These are phyloP conservation scores for Numenius arquata DNA, from an alignment of 2,113 vertebrate species.

Conservation along the genomic window DNA sequence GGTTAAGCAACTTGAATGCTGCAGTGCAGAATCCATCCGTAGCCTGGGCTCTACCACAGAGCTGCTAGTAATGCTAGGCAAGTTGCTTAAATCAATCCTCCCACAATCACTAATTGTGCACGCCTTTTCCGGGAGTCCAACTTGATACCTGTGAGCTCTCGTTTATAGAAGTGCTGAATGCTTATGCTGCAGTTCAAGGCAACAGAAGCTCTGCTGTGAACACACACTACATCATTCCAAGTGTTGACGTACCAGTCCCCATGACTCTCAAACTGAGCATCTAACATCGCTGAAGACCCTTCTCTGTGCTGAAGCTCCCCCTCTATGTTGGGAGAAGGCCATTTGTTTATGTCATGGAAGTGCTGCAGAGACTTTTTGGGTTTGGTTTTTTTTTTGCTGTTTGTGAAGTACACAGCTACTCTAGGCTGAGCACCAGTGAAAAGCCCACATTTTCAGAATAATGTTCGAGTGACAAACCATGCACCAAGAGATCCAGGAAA, in stretches of 20 bases:
- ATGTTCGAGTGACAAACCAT: background rate
- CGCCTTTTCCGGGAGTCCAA: background rate
- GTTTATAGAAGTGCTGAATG: background rate
- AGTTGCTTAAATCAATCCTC: background rate
- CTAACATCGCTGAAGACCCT: background rate
- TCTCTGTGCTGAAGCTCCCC: background rate
- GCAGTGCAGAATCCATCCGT: background rate
- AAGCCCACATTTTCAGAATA: background rate
- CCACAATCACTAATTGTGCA: background rate
- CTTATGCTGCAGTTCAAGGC: background rate
- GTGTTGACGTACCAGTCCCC: accelerated
- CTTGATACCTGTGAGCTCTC: background rate
- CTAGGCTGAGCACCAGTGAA: background rate
- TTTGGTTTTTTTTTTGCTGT: background rate
- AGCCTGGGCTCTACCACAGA: background rate
- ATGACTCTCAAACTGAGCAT: background rate
- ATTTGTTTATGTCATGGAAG: background rate
- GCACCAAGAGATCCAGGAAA: background rate
- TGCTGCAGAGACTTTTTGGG: background rate
- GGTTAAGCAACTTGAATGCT: background rate
- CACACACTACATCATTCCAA: accelerated
- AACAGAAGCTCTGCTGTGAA: background rate
- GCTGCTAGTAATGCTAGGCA: background rate
- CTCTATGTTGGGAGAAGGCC: accelerated
- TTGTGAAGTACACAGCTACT: background rate